Evolutionary conservation across 2,113 vertebrate species (phyloP), one percentile per base, ranked within the genome.

Genomic region (Nannobrachium achirus): DNA sequence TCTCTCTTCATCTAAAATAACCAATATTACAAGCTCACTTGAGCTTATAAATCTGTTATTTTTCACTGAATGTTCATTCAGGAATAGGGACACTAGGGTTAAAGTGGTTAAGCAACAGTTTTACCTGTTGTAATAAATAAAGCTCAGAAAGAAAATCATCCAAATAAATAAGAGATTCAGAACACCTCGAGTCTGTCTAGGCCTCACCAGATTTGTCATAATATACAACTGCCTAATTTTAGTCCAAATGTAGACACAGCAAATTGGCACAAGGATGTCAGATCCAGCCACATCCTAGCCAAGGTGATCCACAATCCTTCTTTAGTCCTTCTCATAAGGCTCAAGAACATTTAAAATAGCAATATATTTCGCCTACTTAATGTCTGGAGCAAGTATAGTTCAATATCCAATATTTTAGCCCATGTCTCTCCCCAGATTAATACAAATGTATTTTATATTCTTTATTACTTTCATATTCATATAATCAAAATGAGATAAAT

Each of bases 191-290:
- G 25, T 33, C 25, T 33, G 25, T 33, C 25, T 33, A 33, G 25
- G 25, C 25, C 25, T 33, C 2, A 52, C 46, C 15, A n/a, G 6
- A 60, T 48, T 13, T 6, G n/a, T 44, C 42, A 10, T 11, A 33
- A 33, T 33, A 33, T 33, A 33, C 5, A 48, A 51, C 19, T 20
- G 7, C 46, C 1, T n/a, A 49, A 33, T 44, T 41, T 15, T 49
- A 16, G 16, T 48, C 7, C 0, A 25, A 40, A 15, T 56, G 45
- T 1, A 63, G 60, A 41, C 11, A 66, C 16, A 58, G 16, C 38
- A 67, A 70, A 62, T 3, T 71, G 60, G 63, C 58, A 81, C 50
- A 59, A 72, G 10, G 55, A 60, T 38, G 41, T 57, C 19, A 13
- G 56, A 61, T 46, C 58, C 44, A 70, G 20, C 20, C 49, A 44